Conservation (phyloP, 2,113 vertebrate species). For the Carassius auratus region DNA sequence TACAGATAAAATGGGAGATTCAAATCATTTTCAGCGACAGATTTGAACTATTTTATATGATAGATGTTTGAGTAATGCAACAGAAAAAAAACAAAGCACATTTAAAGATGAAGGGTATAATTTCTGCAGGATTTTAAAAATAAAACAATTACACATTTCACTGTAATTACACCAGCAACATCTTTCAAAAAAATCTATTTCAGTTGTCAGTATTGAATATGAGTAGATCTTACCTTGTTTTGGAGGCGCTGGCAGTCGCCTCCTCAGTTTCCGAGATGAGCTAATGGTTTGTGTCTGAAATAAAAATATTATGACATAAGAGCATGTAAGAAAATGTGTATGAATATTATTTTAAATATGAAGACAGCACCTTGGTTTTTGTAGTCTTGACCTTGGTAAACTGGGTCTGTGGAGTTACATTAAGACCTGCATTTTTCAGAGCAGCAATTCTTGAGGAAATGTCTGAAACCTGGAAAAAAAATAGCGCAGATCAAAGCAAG, state of each 20-base stretch:
- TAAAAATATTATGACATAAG: slow-evolving; percentile 35
- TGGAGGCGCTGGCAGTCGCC: slow-evolving; percentile 89
- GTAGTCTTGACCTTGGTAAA: slow-evolving; percentile 70
- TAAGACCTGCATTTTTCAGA: slow-evolving; percentile 89
- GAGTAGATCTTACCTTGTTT: slow-evolving; percentile 75
- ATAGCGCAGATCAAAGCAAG: background rate
- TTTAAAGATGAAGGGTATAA: background rate
- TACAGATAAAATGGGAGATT: slow-evolving; percentile 4
- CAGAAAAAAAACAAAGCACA: background rate
- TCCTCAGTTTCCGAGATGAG: slow-evolving; percentile 85
- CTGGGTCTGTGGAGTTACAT: slow-evolving; percentile 84
- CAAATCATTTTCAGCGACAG: background rate
- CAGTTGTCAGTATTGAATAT: background rate
- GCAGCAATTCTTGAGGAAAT: slow-evolving; percentile 95
- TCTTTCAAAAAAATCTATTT: background rate
- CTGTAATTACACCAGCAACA: background rate
- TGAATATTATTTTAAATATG: background rate
- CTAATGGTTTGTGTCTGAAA: slow-evolving; percentile 87
- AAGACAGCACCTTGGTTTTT: slow-evolving; percentile 42
- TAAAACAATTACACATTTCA: background rate
- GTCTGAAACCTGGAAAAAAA: slow-evolving; percentile 82
- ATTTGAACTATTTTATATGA: background rate
- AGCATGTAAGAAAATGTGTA: background rate
- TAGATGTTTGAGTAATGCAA: background rate
- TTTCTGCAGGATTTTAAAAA: background rate